phyloP scores from a whole-genome alignment of 2,113 vertebrate genomes.

The Stegostoma tigrinum region DNA sequence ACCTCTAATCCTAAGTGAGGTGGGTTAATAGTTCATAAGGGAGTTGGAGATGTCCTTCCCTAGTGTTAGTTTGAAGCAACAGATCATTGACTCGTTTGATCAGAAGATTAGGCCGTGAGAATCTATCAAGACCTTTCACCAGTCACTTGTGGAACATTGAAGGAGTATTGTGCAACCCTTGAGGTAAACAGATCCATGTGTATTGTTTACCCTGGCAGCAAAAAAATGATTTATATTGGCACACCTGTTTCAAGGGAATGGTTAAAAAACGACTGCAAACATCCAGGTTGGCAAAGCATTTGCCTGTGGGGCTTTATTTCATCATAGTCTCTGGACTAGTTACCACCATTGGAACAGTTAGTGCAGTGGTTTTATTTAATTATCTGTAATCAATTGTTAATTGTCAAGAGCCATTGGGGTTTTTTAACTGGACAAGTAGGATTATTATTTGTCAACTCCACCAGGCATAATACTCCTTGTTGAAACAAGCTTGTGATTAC shows the following conservation, averaged over 20 bases:
- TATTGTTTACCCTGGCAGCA: too few species aligned
- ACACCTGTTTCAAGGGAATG: background rate
- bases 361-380: background rate
- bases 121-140: background rate
- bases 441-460: too few species aligned
- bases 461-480: too few species aligned
- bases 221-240: background rate
- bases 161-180: too few species aligned
- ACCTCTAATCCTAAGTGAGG: background rate
- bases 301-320: background rate
- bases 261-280: background rate
- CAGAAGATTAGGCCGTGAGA: background rate
- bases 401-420: too few species aligned
- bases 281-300: background rate
- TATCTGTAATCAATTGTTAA: background rate
- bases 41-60: too few species aligned
- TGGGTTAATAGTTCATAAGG: too few species aligned
- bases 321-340: background rate
- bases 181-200: too few species aligned
- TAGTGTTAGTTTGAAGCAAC: background rate
- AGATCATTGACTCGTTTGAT: background rate
- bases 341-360: background rate
- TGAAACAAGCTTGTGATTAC: too few species aligned
- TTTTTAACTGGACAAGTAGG: too few species aligned
- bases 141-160: too few species aligned